Percentiles rank a stretch among this genome's conserved stretches.
phyloP scores from a whole-genome alignment of 1,140 invertebrate genomes.

The Pogonomyrmex californicus region DNA sequence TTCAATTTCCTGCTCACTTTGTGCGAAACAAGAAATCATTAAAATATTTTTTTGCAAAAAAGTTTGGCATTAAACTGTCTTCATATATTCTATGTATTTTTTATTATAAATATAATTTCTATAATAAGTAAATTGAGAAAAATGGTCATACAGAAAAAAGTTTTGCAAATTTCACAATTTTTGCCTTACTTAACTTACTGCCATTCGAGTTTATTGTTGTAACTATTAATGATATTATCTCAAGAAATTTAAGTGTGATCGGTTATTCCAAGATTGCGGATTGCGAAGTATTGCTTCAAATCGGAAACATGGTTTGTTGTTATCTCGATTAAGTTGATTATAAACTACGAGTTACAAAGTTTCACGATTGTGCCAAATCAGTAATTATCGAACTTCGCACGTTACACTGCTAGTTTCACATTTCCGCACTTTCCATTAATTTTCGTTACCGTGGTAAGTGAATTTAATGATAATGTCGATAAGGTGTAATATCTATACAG shows the following conservation, averaged over 20 bases:
- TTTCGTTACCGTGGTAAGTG: neutral
- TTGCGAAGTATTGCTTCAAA: constrained; percentile 12
- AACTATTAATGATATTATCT: constrained; percentile 6
- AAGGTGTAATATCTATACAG: neutral
- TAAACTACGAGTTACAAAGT: neutral
- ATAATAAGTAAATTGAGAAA: neutral
- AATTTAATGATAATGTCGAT: constrained; percentile 12
- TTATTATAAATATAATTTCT: neutral
- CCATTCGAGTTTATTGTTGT: constrained; percentile 12
- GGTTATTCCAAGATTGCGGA: constrained; percentile 2
- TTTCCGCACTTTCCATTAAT: neutral
- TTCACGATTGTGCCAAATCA: constrained; percentile 41
- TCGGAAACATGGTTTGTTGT: neutral
- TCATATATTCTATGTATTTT: neutral
- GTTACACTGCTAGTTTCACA: neutral
- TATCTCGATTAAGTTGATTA: neutral
- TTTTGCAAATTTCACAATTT: neutral
- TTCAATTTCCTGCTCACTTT: constrained; percentile 11
- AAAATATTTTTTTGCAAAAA: neutral
- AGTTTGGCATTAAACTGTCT: neutral
- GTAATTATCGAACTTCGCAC: constrained; percentile 42
- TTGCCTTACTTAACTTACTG: neutral
- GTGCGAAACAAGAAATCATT: neutral
- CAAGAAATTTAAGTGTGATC: constrained; percentile 12
- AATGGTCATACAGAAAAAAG: neutral